phyloP scores from a whole-genome alignment of 2,888 invertebrate genomes.

The Pseudoips prasinana region DNA sequence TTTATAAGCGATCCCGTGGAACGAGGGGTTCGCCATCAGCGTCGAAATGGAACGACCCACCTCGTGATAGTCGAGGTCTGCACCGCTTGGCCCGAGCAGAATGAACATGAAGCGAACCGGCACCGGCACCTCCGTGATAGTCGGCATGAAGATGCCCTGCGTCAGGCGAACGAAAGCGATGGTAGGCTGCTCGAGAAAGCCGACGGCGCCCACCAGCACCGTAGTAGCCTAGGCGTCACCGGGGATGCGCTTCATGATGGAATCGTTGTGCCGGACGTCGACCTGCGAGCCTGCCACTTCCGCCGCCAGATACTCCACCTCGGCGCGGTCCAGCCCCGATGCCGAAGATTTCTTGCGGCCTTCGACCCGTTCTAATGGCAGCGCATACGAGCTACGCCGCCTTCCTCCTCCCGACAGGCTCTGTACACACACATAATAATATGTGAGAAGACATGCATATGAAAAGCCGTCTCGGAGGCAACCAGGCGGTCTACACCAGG shows the following conservation, averaged over 20 bases:
- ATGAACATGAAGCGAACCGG: constrained; percentile 97
- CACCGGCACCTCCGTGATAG: constrained; percentile 93
- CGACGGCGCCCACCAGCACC: constrained; percentile 96
- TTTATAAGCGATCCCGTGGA: constrained; percentile 94
- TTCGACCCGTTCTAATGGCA: constrained; percentile 47
- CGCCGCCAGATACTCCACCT: constrained; percentile 58
- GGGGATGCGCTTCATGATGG: constrained; percentile 93
- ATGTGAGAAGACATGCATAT: too few relatives aligned
- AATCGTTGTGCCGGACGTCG: constrained; percentile 90
- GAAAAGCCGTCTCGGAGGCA: too few relatives aligned
- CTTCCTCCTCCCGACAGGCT: constrained; percentile 83
- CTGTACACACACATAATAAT: constrained; percentile 55
- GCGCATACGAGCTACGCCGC: constrained; percentile 75
- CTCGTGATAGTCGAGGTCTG: constrained; percentile 96
- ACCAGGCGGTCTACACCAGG: too few relatives aligned
- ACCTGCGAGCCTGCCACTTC: constrained; percentile 85
- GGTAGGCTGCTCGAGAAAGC: constrained; percentile 94
- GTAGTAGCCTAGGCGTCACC: constrained; percentile 94
- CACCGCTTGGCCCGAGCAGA: constrained; percentile 91
- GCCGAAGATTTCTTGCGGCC: constrained; percentile 59
- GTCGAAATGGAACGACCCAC: constrained; percentile 97
- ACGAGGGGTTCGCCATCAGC: constrained; percentile 95
- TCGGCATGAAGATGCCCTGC: constrained; percentile 90
- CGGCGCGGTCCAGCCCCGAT: constrained; percentile 51
- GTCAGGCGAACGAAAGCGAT: constrained; percentile 95